Percentiles rank a stretch among this genome's conserved stretches.
Conservation (phyloP, 1,140 invertebrate species). For the Tetraneura akinire region DNA sequence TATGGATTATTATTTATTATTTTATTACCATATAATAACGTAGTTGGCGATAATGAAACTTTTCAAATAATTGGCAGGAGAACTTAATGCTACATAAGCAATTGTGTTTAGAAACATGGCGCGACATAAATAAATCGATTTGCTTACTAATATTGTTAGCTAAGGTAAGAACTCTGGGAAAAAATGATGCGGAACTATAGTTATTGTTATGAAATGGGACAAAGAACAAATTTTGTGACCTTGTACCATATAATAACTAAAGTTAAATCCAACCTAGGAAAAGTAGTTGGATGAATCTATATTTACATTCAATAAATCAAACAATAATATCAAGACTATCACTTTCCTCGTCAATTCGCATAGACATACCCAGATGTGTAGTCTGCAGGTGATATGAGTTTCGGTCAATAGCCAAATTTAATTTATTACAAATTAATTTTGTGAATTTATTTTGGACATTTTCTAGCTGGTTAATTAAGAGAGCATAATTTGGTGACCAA, state of each 20-base stretch:
- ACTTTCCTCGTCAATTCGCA: too few species aligned
- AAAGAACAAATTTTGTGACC: neutral
- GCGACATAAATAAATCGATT: neutral
- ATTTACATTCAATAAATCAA: too few species aligned
- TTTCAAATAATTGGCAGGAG: neutral
- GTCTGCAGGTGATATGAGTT: too few species aligned
- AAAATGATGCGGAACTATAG: conserved; percentile 20
- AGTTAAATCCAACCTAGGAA: neutral
- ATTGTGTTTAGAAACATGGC: neutral
- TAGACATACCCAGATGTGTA: too few species aligned
- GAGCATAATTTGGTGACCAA: conserved; percentile 29
- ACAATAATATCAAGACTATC: too few species aligned
- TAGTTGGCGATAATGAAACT: neutral
- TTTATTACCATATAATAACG: too few species aligned
- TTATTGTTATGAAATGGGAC: neutral
- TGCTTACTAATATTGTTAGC: neutral
- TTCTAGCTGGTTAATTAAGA: neutral
- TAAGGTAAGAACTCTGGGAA: too few species aligned
- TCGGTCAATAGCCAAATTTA: conserved; percentile 19
- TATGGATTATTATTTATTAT: too few species aligned
- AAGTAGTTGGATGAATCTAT: neutral
- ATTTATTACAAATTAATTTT: conserved; percentile 29
- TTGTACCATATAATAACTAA: neutral
- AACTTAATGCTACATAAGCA: neutral
- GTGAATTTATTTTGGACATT: conserved; percentile 2